Conservation (phyloP, 2,797 vertebrate species). For the Catostomus latipinnis region DNA sequence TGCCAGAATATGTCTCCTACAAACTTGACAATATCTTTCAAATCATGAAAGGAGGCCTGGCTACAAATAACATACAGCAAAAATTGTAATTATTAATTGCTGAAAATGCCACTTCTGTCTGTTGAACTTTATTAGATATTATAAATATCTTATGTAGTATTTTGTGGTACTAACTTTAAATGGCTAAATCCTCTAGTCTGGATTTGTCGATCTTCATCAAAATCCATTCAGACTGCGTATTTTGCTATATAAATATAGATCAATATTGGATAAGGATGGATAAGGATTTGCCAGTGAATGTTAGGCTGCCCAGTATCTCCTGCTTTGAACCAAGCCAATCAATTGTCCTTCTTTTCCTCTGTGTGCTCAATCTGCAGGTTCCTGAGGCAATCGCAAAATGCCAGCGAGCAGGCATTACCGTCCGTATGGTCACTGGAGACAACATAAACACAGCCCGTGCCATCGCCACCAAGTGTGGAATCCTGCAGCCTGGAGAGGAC, state of each 20-base stretch:
- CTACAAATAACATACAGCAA: too few relatives aligned
- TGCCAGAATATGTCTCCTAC: too few relatives aligned
- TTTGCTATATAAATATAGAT: neutral
- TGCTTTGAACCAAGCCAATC: conserved; percentile 7
- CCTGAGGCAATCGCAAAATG: conserved; percentile 92
- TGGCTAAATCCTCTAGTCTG: conserved; percentile 8
- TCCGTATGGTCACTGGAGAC: conserved; percentile 98
- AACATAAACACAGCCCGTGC: conserved; percentile 98
- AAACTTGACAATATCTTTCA: too few relatives aligned
- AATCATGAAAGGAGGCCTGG: too few relatives aligned
- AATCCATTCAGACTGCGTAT: neutral
- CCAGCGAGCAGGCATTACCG: conserved; percentile 93
- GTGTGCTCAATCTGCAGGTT: conserved; percentile 75
- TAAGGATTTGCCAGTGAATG: neutral
- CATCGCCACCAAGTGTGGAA: conserved; percentile 96
- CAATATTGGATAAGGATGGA: neutral
- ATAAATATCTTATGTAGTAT: neutral
- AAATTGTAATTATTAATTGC: too few relatives aligned
- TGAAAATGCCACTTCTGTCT: too few relatives aligned
- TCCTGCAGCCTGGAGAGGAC: conserved; percentile 89
- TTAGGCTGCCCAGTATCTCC: neutral
- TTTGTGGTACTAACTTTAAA: neutral
- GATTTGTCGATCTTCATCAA: neutral
- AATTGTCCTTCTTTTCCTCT: conserved; percentile 1
- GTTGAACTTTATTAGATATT: too few relatives aligned